Conservation (phyloP, 2,888 invertebrate species). For the Blera fallax region DNA sequence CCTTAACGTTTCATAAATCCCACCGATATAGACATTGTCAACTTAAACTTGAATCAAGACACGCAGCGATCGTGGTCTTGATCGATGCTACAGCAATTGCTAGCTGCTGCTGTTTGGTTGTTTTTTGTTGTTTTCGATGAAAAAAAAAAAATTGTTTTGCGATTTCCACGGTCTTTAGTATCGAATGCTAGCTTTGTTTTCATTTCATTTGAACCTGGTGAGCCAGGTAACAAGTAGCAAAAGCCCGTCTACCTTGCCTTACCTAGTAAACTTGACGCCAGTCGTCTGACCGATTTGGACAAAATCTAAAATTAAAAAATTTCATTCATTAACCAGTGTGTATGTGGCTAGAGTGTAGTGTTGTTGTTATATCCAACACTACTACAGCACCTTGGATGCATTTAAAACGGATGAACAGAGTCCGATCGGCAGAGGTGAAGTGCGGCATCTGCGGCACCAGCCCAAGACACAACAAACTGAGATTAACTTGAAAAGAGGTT, state of each 20-base stretch:
- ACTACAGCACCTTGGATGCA: constrained; percentile 64
- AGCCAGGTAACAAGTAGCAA: constrained; percentile 5
- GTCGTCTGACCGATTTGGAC: constrained; percentile 72
- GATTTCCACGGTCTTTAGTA: constrained; percentile 32
- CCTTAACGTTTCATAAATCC: constrained; percentile 71
- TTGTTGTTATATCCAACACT: constrained; percentile 16
- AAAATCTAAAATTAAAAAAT: constrained; percentile 68
- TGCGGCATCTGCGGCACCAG: neutral
- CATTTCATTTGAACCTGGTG: constrained; percentile 28
- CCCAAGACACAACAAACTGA: constrained; percentile 67
- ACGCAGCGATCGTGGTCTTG: constrained; percentile 70
- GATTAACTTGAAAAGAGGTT: constrained; percentile 68
- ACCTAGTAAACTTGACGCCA: constrained; percentile 71
- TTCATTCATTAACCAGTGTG: constrained; percentile 63
- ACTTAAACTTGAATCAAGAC: constrained; percentile 72
- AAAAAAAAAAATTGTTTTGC: constrained; percentile 33
- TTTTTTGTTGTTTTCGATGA: constrained; percentile 7
- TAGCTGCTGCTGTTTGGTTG: neutral
- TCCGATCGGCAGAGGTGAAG: neutral
- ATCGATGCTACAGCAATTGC: constrained; percentile 44
- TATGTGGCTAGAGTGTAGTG: neutral
- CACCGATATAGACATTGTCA: constrained; percentile 72
- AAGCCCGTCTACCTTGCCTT: constrained; percentile 67
- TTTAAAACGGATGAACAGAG: constrained; percentile 63
- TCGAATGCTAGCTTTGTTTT: constrained; percentile 37